phyloP scores from a whole-genome alignment of 1,140 invertebrate genomes.

The Coelopa frigida region DNA sequence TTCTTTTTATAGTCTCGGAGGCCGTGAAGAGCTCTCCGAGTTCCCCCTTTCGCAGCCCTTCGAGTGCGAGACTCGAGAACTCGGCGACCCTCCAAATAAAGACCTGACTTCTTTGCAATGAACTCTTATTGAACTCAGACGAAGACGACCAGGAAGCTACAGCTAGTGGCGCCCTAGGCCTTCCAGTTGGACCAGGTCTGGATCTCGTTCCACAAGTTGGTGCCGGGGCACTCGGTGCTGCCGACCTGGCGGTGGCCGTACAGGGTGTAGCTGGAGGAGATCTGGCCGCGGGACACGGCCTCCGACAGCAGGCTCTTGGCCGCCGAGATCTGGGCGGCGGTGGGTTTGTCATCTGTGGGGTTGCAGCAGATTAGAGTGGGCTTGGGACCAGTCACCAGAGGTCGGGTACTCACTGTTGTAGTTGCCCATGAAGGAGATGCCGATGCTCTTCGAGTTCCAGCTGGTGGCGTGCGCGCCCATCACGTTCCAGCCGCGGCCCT shows the following conservation, averaged over 20 bases:
- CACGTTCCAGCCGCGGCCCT: conserved; percentile 64
- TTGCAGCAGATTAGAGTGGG: neutral
- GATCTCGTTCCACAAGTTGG: conserved; percentile 56
- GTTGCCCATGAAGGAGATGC: conserved; percentile 56
- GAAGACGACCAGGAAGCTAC: too few species aligned
- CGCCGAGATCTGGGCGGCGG: conserved; percentile 40
- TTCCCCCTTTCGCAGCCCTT: too few species aligned
- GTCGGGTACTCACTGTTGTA: conserved; percentile 40
- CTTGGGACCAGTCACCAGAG: neutral
- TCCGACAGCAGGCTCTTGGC: conserved; percentile 53
- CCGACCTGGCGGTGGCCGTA: conserved; percentile 63
- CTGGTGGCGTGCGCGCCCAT: conserved; percentile 58
- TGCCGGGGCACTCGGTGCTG: conserved; percentile 64
- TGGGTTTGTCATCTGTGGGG: conserved; percentile 21
- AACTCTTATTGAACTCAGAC: too few species aligned
- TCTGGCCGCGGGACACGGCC: conserved; percentile 53
- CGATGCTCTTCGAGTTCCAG: conserved; percentile 60
- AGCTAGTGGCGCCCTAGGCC: too few species aligned
- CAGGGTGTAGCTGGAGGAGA: conserved; percentile 55
- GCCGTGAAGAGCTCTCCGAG: too few species aligned
- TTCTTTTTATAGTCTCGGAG: too few species aligned
- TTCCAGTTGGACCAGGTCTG: conserved; percentile 56
- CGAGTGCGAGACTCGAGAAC: too few species aligned
- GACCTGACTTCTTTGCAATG: too few species aligned
- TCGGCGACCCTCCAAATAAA: too few species aligned